Base-by-base conservation (phyloP, 2,888 invertebrate genomes). In the Carcina quercana region DNA sequence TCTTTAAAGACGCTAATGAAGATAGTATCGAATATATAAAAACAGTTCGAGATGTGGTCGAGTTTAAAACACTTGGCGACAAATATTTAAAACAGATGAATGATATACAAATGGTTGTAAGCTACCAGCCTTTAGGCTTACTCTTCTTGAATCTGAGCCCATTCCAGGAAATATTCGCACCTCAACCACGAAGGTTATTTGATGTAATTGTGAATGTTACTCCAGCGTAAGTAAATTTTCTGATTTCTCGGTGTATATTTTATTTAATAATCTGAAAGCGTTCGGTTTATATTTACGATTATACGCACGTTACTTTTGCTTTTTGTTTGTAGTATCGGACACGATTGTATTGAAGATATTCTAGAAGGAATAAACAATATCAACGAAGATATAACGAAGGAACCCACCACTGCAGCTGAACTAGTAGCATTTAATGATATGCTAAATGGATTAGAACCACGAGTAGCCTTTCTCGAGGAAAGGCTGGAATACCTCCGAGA, bases 401-500 rank as follows among this genome's bases (percentile, higher is more conserved):
- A 88, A 32, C 95, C 95, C 0, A 74, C 86, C 19, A 86, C 87
- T 0, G 94, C 95, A 0, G 78, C 87, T 0, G 92, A 94, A 44
- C 88, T 89, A 53, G 93, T 93, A 0, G 86, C 86, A n/a, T 92
- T 88, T 51, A 86, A 94, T 35, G 86, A 83, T 27, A 89, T 92
- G 73, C 59, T 94, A 29, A 91, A 94, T 35, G 86, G 87, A 3
- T 78, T 91, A 6, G 88, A 89, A 43, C 60, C 80, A 1, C 86
- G 89, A 54, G 87, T 95, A 30, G 89, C 89, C 13, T 76, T 75
- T 13, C 85, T 96, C 53, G 93, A 95, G 57, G 79, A 86, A 26
- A 86, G 89, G 15, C 76, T 94, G 3, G 93, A 94, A 56, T 92
- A 95, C 58, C 88, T 93, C 4, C 91, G 93, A 45, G 94, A 96